phyloP scores from a whole-genome alignment of 2,797 vertebrate genomes.

The Amblyopsis hoosieri region DNA sequence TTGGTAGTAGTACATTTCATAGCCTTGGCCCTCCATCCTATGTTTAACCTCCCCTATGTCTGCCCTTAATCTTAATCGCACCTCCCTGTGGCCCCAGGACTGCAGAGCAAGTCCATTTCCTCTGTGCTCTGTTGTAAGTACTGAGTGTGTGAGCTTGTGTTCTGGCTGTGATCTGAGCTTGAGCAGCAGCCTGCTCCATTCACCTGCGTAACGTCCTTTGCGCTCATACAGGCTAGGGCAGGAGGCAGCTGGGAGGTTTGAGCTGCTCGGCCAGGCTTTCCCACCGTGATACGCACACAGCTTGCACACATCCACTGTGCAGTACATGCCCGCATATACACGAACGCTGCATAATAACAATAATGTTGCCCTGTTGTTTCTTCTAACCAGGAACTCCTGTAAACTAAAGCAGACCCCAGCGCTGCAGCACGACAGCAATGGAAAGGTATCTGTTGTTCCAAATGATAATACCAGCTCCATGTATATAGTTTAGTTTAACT shows the following conservation, averaged over 20 bases:
- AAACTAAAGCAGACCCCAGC: constrained; percentile 82
- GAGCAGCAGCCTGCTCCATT: constrained; percentile 32
- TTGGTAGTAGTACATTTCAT: background rate
- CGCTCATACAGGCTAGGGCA: constrained; percentile 24
- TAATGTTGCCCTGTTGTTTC: constrained; percentile 25
- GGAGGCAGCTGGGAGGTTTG: constrained; percentile 35
- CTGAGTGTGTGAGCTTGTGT: constrained; percentile 46
- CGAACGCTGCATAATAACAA: constrained; percentile 16
- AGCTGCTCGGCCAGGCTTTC: constrained; percentile 51
- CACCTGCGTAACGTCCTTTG: constrained; percentile 46
- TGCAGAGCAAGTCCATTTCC: constrained; percentile 96
- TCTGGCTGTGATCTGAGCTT: constrained; percentile 33
- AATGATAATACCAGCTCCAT: no score
- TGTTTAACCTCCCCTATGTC: constrained; percentile 46
- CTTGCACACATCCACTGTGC: constrained; percentile 5
- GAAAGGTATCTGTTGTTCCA: constrained; percentile 71
- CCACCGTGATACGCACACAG: constrained; percentile 30
- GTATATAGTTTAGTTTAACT: no score
- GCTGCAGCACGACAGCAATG: constrained; percentile 68
- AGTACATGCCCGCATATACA: constrained; percentile 11
- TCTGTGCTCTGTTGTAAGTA: constrained; percentile 99
- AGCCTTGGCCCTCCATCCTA: background rate
- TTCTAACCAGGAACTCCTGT: constrained; percentile 83
- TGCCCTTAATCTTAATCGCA: constrained; percentile 24
- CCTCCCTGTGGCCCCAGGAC: constrained; percentile 86